Percentiles rank a stretch among this genome's conserved stretches.
phyloP scores from a whole-genome alignment of 2,113 vertebrate genomes.

The Microtus montanus region DNA sequence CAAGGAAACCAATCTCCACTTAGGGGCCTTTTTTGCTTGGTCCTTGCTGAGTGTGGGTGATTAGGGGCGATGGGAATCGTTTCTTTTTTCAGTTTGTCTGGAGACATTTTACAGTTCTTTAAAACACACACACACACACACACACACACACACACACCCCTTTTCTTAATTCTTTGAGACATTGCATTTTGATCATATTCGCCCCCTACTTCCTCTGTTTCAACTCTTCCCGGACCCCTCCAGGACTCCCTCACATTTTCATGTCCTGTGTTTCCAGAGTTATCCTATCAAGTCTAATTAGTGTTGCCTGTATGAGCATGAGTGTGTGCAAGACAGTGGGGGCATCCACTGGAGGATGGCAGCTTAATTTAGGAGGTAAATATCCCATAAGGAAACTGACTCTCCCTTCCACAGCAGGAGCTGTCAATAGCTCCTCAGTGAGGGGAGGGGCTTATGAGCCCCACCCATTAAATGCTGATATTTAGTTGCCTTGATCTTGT shows the following conservation, averaged over 20 bases:
- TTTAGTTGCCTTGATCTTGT: background rate
- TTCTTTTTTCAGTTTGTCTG: background rate
- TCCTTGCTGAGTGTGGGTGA: background rate
- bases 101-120: background rate
- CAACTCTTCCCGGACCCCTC: background rate
- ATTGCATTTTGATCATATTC: background rate
- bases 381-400: background rate
- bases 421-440: background rate
- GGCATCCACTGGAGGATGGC: background rate
- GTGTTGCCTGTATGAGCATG: background rate
- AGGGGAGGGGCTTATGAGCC: too few relatives aligned
- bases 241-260: background rate
- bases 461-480: too few relatives aligned
- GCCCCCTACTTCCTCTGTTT: background rate
- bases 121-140: too few relatives aligned
- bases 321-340: background rate
- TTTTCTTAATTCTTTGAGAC: background rate
- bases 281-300: background rate
- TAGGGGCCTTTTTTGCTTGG: background rate
- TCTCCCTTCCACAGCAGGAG: background rate
- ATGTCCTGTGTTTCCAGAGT: background rate
- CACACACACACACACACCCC: too few relatives aligned
- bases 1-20: background rate
- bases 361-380: background rate
- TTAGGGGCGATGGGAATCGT: background rate